These are phyloP conservation scores for Charanyca ferruginea DNA, from an alignment of 2,888 invertebrate genomes.

Conservation along the genomic window DNA sequence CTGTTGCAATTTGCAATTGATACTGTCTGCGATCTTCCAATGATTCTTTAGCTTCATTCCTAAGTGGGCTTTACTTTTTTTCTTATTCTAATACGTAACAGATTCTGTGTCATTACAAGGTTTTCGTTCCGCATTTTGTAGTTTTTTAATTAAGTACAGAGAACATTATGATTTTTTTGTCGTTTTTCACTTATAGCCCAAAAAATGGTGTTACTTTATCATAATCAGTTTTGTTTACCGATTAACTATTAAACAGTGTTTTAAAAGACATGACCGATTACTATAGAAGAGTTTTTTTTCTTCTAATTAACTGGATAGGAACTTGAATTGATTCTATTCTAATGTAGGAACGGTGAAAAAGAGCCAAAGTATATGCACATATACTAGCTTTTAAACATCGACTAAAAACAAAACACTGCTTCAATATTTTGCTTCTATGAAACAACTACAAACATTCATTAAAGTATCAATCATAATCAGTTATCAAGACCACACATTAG, in stretches of 20 bases:
- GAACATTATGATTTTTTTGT: background rate
- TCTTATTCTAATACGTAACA: slow-evolving; percentile 3
- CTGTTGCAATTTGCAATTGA: slow-evolving; percentile 67
- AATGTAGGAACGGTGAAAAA: background rate
- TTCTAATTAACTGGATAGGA: too few species aligned
- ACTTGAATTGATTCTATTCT: too few species aligned
- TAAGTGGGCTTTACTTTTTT: slow-evolving; percentile 20
- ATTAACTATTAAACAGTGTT: too few species aligned
- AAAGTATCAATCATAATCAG: slow-evolving; percentile 42
- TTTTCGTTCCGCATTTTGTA: background rate
- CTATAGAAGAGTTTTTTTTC: too few species aligned
- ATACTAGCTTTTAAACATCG: slow-evolving; percentile 2
- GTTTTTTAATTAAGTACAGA: slow-evolving; percentile 1
- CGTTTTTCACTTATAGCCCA: background rate
- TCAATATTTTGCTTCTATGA: slow-evolving; percentile 27
- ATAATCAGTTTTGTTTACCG: too few species aligned
- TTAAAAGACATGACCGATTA: too few species aligned
- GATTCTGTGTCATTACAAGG: slow-evolving; percentile 1
- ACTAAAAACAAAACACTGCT: background rate
- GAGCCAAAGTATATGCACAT: background rate
- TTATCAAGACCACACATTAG: slow-evolving; percentile 55
- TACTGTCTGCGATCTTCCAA: slow-evolving; percentile 57
- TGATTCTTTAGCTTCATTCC: slow-evolving; percentile 38
- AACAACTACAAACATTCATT: slow-evolving; percentile 34
- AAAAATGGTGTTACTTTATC: background rate